Percentiles rank a stretch among this genome's conserved stretches.
phyloP scores from a whole-genome alignment of 2,113 vertebrate species.

The Jaculus jaculus region DNA sequence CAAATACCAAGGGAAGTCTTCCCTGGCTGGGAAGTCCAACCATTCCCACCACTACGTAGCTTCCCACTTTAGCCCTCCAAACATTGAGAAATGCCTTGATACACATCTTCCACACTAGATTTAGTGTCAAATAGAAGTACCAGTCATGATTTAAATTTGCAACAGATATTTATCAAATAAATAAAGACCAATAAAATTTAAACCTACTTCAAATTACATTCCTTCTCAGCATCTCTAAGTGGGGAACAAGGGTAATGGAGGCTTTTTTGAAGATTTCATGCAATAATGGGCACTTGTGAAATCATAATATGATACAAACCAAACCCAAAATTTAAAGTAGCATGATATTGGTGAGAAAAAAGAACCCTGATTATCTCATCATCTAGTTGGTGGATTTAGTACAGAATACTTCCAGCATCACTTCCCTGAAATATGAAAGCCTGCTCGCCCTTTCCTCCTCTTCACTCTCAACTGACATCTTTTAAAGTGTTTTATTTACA shows the following conservation, averaged over 20 bases:
- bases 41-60: not conserved
- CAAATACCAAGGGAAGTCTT: not conserved
- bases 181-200: slow-evolving; percentile 2
- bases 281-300: not conserved
- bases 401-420: not conserved
- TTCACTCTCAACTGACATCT: slow-evolving; percentile 9
- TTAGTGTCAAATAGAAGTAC: not conserved
- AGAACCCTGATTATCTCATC: not conserved
- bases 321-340: slow-evolving; percentile 11
- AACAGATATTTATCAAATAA: slow-evolving; percentile 44
- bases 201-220: not conserved
- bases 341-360: not conserved
- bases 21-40: not conserved
- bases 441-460: not conserved
- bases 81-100: not conserved
- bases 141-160: not conserved
- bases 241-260: slow-evolving; percentile 3
- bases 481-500: not conserved
- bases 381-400: not conserved
- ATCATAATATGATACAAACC: slow-evolving; percentile 24
- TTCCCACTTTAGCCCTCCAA: slow-evolving; percentile 24
- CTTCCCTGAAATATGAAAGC: not conserved
- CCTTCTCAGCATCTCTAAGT: not conserved
- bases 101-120: not conserved
- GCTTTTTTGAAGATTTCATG: not conserved